Base-by-base conservation (phyloP, 2,113 vertebrate genomes). In the Elephantulus edwardii region DNA sequence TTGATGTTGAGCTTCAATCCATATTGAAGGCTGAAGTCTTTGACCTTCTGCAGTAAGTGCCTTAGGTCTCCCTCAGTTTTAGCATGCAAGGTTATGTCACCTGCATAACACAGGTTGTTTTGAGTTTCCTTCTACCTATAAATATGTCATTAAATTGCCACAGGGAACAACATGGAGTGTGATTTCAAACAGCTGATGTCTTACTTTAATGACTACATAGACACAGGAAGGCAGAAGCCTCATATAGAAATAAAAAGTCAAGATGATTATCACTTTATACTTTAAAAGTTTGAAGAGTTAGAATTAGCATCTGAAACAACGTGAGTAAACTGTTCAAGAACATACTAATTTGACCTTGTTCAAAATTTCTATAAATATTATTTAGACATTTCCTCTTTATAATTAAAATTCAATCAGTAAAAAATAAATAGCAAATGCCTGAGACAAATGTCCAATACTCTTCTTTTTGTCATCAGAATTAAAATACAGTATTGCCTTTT, bases 101-200 rank as follows among this genome's bases (percentile, higher is more conserved):
- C n/a, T n/a, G n/a, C n/a, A n/a, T n/a, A n/a, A n/a, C n/a, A n/a
- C n/a, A n/a, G n/a, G n/a, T n/a, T n/a, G n/a, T n/a, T n/a, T n/a
- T n/a, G n/a, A n/a, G n/a, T n/a, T n/a, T n/a, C n/a, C n/a, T 33
- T 72, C 35, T 20, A 28, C 26, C 50, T 70, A 58, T 50, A n/a
- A 81, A 70, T 17, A 52, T 24, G 35, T 5, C 22, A 8, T 56
- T 33, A 68, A 66, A 33, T 11, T 33, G 8, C 35, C 0, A 78
- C n/a, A n/a, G n/a, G n/a, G 19, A 68, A 3, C 50, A 83, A 60
- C 1, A 16, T 30, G 9, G 30, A 68, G 17, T 72, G 42, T 35
- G 60, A 50, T 89, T 92, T 89, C 74, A 93, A 92, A 87, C 30
- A 35, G 11, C 33, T 94, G 17, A n/a, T 22, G 10, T 79, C 71